Evolutionary conservation across 37 sponge, comb jelly and placozoan genomes (phyloP).

Genomic region (Axinella damicornis): DNA sequence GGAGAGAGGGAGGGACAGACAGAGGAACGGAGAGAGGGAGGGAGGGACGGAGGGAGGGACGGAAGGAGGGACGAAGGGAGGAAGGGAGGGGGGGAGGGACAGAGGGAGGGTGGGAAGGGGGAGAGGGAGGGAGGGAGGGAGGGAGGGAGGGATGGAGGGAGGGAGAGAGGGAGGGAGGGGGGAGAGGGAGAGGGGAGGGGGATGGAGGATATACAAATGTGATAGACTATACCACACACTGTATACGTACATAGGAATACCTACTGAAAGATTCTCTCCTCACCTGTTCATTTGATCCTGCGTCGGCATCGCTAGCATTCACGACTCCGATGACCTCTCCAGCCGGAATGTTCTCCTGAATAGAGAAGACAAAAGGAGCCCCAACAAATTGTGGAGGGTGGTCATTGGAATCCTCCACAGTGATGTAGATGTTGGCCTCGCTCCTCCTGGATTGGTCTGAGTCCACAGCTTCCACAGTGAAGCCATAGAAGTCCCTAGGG

Average conservation of each 20-base stretch:
- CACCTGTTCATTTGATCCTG: conserved; percentile 5
- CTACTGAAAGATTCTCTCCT: too few species aligned
- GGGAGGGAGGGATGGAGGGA: not conserved
- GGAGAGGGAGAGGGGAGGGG: too few species aligned
- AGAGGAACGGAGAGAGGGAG: too few species aligned
- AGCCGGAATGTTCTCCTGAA: conserved; percentile 33
- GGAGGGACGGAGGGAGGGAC: too few species aligned
- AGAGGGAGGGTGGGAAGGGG: not conserved
- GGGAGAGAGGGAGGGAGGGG: too few species aligned
- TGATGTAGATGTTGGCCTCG: conserved; percentile 38
- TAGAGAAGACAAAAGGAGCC: conserved; percentile 5
- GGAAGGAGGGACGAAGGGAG: too few species aligned
- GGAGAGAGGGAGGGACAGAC: not conserved
- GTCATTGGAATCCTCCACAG: conserved; percentile 59
- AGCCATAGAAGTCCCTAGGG: conserved; percentile 15
- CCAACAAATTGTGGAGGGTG: conserved; percentile 46
- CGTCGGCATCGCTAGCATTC: conserved; percentile 24
- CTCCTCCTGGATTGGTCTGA: not conserved
- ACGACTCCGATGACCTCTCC: not conserved
- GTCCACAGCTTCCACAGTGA: conserved; percentile 1
- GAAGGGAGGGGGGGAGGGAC: too few species aligned
- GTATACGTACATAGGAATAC: not conserved
- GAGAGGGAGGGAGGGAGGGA: conserved; percentile 9
- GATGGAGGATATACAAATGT: not conserved
- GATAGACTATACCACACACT: not conserved